phyloP scores from a whole-genome alignment of 2,888 invertebrate species.

The Rhyacophila evoluta region DNA sequence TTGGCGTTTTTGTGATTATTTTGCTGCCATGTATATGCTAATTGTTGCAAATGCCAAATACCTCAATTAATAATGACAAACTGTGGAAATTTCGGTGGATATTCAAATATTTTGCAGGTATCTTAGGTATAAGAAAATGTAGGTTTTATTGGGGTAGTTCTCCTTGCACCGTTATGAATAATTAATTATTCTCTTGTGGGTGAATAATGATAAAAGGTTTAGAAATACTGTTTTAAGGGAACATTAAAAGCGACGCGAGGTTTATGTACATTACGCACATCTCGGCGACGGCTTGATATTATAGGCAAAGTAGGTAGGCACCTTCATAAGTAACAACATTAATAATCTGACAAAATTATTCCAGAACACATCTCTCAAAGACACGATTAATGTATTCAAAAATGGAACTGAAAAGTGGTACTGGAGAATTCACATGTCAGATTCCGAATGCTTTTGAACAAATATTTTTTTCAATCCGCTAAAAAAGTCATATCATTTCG shows the following conservation, averaged over 20 bases:
- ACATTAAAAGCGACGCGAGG: conserved; percentile 5
- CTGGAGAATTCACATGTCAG: not conserved
- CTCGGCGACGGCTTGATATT: not conserved
- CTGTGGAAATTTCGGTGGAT: not conserved
- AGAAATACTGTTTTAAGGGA: not conserved
- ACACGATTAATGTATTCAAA: conserved; percentile 20
- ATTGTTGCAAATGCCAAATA: no score
- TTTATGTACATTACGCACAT: conserved; percentile 5
- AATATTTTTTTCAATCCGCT: no score
- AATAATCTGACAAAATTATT: conserved; percentile 22
- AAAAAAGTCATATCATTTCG: no score
- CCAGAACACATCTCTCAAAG: conserved; percentile 8
- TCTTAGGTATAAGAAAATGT: not conserved
- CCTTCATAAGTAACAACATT: not conserved
- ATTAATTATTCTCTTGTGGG: conserved; percentile 5
- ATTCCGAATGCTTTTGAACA: not conserved
- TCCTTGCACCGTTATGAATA: not conserved
- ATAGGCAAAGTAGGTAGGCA: not conserved
- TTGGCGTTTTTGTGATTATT: no score
- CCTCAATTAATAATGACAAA: not conserved
- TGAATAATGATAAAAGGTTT: conserved; percentile 22
- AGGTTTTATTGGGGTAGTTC: not conserved
- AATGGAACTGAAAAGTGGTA: conserved; percentile 6
- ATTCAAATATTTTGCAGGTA: not conserved
- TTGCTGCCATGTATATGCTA: no score